These are phyloP conservation scores for Nephotettix cincticeps DNA, from an alignment of 1,140 invertebrate species.

Conservation along the genomic window DNA sequence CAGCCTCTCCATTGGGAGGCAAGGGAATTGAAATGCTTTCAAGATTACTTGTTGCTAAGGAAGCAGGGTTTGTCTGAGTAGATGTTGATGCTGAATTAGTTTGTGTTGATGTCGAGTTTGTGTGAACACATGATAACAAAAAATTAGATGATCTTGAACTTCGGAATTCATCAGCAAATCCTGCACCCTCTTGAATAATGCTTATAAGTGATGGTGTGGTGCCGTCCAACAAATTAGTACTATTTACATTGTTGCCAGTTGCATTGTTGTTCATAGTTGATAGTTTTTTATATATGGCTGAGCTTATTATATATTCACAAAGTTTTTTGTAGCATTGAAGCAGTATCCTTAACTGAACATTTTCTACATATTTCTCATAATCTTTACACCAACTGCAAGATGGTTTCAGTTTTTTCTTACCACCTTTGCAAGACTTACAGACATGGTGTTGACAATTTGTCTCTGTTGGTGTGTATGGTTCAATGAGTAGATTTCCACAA, in stretches of 20 bases:
- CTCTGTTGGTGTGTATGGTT: constrained; percentile 77
- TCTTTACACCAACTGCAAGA: constrained; percentile 83
- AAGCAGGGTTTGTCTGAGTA: constrained; percentile 27
- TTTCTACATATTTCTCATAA: constrained; percentile 78
- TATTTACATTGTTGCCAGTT: constrained; percentile 53
- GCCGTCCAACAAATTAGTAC: constrained; percentile 45
- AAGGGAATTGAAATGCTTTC: neutral
- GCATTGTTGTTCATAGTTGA: constrained; percentile 36
- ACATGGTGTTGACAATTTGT: constrained; percentile 88
- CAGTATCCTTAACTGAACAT: constrained; percentile 75
- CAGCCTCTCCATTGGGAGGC: no score
- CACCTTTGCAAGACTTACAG: constrained; percentile 76
- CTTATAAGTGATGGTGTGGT: constrained; percentile 50
- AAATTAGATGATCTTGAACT: constrained; percentile 66
- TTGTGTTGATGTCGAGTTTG: constrained; percentile 63
- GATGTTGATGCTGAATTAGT: constrained; percentile 43
- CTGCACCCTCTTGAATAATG: constrained; percentile 75
- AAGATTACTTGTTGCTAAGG: constrained; percentile 1
- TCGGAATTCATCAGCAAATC: constrained; percentile 74
- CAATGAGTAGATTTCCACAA: constrained; percentile 77
- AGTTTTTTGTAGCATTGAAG: constrained; percentile 87
- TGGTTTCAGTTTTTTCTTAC: constrained; percentile 80
- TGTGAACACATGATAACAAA: constrained; percentile 70
- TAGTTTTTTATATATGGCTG: constrained; percentile 64
- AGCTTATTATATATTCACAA: constrained; percentile 74